A percentile compares a stretch with the other conserved stretches of the same genome.
These are phyloP conservation scores for Wasmannia auropunctata DNA, from an alignment of 1,140 invertebrate species.

Conservation along the genomic window DNA sequence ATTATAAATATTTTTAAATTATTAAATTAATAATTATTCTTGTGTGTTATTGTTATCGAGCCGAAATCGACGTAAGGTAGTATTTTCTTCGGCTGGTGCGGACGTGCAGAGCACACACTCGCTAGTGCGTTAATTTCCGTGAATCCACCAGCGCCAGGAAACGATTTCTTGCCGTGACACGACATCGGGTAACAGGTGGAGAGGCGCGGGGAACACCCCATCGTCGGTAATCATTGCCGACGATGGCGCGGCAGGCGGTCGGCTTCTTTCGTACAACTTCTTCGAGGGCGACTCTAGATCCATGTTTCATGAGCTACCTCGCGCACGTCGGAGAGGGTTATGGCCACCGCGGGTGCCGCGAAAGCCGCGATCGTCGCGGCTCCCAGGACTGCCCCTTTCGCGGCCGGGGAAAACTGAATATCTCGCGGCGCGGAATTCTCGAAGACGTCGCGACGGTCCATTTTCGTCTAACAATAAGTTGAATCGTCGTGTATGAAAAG, in stretches of 20 bases:
- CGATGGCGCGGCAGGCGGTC: slow-evolving; percentile 61
- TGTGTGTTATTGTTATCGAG: neutral
- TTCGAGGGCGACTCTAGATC: slow-evolving; percentile 69
- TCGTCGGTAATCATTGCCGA: slow-evolving; percentile 62
- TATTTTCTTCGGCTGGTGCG: neutral
- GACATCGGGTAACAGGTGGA: slow-evolving; percentile 52
- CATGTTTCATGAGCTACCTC: slow-evolving; percentile 72
- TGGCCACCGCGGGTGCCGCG: slow-evolving; percentile 20
- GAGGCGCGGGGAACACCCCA: slow-evolving; percentile 49
- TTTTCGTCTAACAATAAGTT: no score
- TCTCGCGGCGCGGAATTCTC: neutral
- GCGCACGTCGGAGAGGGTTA: slow-evolving; percentile 45
- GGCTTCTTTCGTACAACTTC: slow-evolving; percentile 67
- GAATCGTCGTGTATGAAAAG: neutral
- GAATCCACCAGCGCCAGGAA: slow-evolving; percentile 69
- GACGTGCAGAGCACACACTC: slow-evolving; percentile 43
- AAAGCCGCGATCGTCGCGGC: slow-evolving; percentile 16
- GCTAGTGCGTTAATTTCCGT: slow-evolving; percentile 70
- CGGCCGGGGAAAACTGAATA: neutral
- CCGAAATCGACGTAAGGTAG: neutral
- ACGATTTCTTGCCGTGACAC: slow-evolving; percentile 62
- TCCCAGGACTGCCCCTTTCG: slow-evolving; percentile 16
- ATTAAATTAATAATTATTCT: neutral
- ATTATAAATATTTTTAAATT: neutral
- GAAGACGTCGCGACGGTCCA: neutral